Percentiles rank a stretch among this genome's conserved stretches.
Evolutionary conservation across 2,113 vertebrate genomes (phyloP).

Genomic region (Petroica traversi): DNA sequence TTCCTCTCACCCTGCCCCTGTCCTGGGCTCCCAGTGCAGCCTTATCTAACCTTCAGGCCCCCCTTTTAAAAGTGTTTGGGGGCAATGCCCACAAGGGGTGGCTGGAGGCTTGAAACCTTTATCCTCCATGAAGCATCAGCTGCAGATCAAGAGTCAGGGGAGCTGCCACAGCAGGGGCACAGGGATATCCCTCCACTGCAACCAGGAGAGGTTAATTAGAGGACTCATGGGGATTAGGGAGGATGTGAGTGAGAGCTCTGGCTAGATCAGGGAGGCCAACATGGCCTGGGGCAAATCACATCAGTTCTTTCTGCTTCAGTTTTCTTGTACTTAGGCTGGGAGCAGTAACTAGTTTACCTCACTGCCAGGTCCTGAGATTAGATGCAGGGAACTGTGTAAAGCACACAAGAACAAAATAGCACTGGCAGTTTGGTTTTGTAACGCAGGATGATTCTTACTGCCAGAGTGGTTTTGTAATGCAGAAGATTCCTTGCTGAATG

Average conservation of each 20-base stretch:
- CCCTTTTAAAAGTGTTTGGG: background rate
- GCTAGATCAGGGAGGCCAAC: background rate
- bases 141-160: background rate
- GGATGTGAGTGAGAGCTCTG: background rate
- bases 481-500: background rate
- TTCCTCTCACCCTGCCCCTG: background rate
- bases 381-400: background rate
- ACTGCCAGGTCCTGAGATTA: background rate
- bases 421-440: conserved; percentile 9
- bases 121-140: background rate
- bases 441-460: background rate
- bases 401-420: background rate
- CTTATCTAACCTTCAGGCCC: background rate
- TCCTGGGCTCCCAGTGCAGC: background rate
- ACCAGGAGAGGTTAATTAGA: background rate
- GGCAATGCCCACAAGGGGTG: background rate
- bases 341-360: background rate
- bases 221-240: background rate
- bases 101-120: background rate
- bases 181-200: background rate
- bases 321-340: background rate
- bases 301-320: conserved; percentile 45
- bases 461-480: background rate
- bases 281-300: background rate
- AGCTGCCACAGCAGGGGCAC: background rate